Percentiles rank a stretch among this genome's conserved stretches.
Evolutionary conservation across 2,888 invertebrate species (phyloP).

Genomic region (Thecophora atra): DNA sequence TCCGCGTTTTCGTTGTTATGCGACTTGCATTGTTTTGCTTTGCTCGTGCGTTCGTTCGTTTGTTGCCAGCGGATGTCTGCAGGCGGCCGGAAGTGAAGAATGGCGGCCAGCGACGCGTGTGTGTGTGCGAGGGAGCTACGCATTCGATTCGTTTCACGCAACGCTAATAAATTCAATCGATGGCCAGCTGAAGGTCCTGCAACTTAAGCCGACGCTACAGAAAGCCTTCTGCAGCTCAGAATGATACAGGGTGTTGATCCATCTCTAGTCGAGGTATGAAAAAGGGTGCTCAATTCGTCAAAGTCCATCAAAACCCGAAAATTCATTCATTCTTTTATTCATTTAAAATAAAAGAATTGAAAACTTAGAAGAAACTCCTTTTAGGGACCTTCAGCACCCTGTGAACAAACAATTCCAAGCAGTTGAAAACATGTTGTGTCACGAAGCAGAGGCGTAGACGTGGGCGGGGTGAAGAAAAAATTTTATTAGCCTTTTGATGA

Average conservation of each 20-base stretch:
- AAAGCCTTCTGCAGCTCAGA: background rate
- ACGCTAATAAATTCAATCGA: conserved; percentile 61
- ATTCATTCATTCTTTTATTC: no score
- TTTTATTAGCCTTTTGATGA: no score
- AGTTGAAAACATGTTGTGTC: no score
- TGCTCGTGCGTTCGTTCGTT: conserved; percentile 2
- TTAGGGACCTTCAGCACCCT: no score
- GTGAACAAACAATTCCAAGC: background rate
- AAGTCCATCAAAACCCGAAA: no score
- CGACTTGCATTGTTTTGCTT: conserved; percentile 20
- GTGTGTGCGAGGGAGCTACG: background rate
- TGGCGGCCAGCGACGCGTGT: background rate
- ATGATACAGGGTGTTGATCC: background rate
- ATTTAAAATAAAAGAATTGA: background rate
- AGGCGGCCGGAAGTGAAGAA: conserved; percentile 18
- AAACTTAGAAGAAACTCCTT: background rate
- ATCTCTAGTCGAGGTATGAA: background rate
- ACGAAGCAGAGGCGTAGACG: no score
- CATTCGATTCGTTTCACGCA: conserved; percentile 27
- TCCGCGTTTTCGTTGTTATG: background rate
- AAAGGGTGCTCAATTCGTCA: background rate
- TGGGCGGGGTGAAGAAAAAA: no score
- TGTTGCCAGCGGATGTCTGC: conserved; percentile 21
- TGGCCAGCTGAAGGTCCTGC: conserved; percentile 45
- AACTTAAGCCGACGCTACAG: conserved; percentile 15